phyloP scores from a whole-genome alignment of 2,888 invertebrate species.

The Perizoma flavofasciatum region DNA sequence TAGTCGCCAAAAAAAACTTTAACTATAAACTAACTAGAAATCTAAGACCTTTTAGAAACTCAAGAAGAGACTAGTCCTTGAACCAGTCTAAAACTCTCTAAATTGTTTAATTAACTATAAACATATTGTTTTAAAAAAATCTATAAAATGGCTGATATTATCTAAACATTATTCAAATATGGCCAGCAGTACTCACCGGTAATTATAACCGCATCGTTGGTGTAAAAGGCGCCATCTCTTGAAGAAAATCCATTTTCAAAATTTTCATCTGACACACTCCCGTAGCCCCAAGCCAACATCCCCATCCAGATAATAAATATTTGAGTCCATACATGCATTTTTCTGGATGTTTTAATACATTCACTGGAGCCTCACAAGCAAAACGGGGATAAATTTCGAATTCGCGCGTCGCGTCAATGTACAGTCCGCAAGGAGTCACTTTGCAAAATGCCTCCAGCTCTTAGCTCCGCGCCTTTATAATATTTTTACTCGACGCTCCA shows the following conservation, averaged over 20 bases:
- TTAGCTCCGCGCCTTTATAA: constrained; percentile 75
- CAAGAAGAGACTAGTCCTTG: too few species aligned
- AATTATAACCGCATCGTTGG: constrained; percentile 76
- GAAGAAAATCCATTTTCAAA: constrained; percentile 64
- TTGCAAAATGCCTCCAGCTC: constrained; percentile 76
- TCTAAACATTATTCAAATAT: background rate
- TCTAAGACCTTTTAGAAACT: background rate
- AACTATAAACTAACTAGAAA: background rate
- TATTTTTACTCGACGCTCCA: constrained; percentile 75
- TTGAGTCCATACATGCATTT: constrained; percentile 60
- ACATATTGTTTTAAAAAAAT: too few species aligned
- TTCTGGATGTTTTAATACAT: constrained; percentile 49
- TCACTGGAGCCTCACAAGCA: constrained; percentile 46
- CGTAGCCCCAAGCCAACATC: constrained; percentile 57
- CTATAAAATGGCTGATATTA: too few species aligned
- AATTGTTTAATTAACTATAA: too few species aligned
- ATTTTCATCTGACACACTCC: constrained; percentile 57
- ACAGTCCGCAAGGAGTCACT: constrained; percentile 74
- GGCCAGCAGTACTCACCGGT: constrained; percentile 59
- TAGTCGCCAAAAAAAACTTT: background rate
- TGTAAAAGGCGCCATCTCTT: constrained; percentile 70
- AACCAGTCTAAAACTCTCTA: too few species aligned
- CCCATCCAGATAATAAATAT: constrained; percentile 58
- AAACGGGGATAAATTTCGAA: constrained; percentile 29
- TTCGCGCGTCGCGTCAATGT: constrained; percentile 67